Evolutionary conservation across 2,888 invertebrate genomes (phyloP), one percentile per base, ranked within the genome.

Genomic region (Drosophila kanekoi): DNA sequence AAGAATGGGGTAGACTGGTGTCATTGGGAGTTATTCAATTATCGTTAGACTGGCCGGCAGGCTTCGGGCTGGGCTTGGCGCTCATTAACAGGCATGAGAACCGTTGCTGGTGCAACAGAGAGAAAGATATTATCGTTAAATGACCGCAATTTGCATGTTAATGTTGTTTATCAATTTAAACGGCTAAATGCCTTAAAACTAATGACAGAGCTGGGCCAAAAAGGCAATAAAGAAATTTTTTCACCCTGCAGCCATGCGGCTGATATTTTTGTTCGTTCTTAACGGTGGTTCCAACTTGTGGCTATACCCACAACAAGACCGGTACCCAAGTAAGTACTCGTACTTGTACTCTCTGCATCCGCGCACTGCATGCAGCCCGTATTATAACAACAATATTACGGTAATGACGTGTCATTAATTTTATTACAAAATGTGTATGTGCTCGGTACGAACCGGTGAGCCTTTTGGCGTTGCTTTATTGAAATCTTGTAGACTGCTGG

Each of bases 381-480:
- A 86, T 79, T 83, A 77, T 83, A 86, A 88, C 83, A 86, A 86
- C 83, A 86, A 86, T 79, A 86, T 86, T 86, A 88, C 79, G 69
- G 69, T 88, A 86, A 86, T 86, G 88, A 88, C 74, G 88, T 88
- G 81, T 86, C 88, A 86, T 86, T 86, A 86, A 86, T 88, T 86
- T 87, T 78, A 86, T 86, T 88, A 88, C 81, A 85, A 86, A 82
- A 82, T 85, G 76, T 84, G 78, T 76, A 77, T 78, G 78, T 87
- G 77, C 68, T 53, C 57, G 68, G 44, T 56, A 52, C 53, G 62
- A 61, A 43, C 23, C 44, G 56, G 32, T 16, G 47, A 61, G 61
- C 69, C 86, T 77, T 69, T 72, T 77, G 84, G 81, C 79, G 84
- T 71, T 81, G 79, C 43, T 67, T 87, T 72, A 83, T 82, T 82